Conservation (phyloP, 2,797 vertebrate species). For the Intellagama lesueurii region DNA sequence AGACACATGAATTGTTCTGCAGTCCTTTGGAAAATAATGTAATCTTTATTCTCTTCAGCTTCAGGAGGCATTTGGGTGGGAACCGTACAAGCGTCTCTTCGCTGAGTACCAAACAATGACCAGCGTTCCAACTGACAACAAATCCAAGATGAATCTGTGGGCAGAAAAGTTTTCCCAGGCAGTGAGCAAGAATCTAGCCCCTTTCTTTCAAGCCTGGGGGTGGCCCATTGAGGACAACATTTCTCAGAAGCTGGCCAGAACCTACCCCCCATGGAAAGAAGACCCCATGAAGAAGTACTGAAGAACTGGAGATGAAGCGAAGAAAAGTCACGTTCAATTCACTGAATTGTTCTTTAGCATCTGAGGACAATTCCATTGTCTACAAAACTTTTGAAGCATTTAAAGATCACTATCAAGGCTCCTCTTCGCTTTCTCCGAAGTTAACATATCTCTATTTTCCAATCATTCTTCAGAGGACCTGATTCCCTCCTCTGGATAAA, state of each 20-base stretch:
- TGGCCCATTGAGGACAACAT: conserved; percentile 82
- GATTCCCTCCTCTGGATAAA: too few relatives aligned
- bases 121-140: conserved; percentile 74
- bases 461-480: too few relatives aligned
- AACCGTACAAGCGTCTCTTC: conserved; percentile 82
- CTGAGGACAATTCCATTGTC: too few relatives aligned
- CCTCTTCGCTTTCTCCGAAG: too few relatives aligned
- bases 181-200: conserved; percentile 80
- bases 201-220: conserved; percentile 87
- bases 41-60: conserved; percentile 69
- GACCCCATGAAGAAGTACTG: conserved; percentile 78
- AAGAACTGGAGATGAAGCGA: not conserved
- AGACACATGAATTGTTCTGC: too few relatives aligned
- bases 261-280: conserved; percentile 81
- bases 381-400: too few relatives aligned
- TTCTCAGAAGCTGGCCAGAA: conserved; percentile 74
- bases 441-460: too few relatives aligned
- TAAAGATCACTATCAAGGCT: too few relatives aligned
- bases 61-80: conserved; percentile 86
- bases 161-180: conserved; percentile 82
- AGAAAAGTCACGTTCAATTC: too few relatives aligned
- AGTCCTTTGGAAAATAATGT: too few relatives aligned
- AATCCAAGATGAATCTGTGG: conserved; percentile 85
- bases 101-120: conserved; percentile 77
- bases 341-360: too few relatives aligned